Evolutionary conservation across 1,140 invertebrate genomes (phyloP).

Genomic region (Hylyphantes graminicola): DNA sequence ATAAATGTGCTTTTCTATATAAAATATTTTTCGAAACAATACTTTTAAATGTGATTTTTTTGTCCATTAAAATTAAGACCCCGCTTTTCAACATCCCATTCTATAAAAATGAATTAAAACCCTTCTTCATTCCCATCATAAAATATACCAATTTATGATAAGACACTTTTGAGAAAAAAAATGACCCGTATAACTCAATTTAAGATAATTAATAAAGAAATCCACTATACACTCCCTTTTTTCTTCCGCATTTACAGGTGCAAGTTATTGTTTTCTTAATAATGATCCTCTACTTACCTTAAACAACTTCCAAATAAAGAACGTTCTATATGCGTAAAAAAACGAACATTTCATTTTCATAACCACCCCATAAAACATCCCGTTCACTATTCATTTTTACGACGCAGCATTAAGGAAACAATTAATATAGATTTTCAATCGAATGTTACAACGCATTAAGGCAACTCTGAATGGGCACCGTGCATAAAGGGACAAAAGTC

Average conservation of each 20-base stretch:
- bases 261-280: background rate
- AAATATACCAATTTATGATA: no score
- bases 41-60: no score
- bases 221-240: background rate
- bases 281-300: background rate
- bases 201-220: no score
- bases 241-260: background rate
- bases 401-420: slow-evolving; percentile 37
- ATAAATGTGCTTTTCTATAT: no score
- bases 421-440: slow-evolving; percentile 43
- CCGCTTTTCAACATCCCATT: no score
- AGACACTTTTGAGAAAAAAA: no score
- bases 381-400: slow-evolving; percentile 25
- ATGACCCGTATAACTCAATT: no score
- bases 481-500: background rate
- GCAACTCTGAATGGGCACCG: background rate
- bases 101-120: no score
- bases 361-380: slow-evolving; percentile 9
- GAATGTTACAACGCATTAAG: slow-evolving; percentile 33
- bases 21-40: no score
- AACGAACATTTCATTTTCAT: slow-evolving; percentile 2
- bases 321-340: background rate
- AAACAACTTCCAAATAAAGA: background rate
- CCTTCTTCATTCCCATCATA: no score
- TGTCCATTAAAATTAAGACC: no score